These are phyloP conservation scores for Alces alces DNA, from an alignment of 2,113 vertebrate species.

Conservation along the genomic window DNA sequence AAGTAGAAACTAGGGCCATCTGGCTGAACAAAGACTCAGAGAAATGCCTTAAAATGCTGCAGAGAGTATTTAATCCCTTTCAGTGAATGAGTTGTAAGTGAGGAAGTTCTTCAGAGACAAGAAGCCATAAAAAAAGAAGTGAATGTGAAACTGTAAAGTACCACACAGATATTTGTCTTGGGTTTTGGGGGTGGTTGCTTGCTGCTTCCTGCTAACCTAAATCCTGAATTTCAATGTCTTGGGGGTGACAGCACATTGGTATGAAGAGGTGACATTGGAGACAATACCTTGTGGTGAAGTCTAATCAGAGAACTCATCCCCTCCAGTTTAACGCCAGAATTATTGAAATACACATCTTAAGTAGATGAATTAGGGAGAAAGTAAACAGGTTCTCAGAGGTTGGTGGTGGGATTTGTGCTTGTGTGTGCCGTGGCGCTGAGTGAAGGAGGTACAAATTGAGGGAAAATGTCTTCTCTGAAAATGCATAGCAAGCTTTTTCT, in stretches of 20 bases:
- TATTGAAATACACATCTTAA: not conserved
- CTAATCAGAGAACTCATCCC: not conserved
- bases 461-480: not conserved
- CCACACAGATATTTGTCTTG: not conserved
- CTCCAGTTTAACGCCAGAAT: not conserved
- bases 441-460: not conserved
- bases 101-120: constrained; percentile 10
- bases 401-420: not conserved
- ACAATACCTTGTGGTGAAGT: not conserved
- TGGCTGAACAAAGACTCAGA: not conserved
- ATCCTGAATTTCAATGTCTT: not conserved
- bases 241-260: not conserved
- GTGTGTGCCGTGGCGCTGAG: not conserved
- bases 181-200: not conserved
- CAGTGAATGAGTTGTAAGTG: not conserved
- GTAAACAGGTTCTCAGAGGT: not conserved
- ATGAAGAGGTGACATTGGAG: not conserved
- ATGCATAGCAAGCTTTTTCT: not conserved
- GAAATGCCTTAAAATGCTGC: not conserved
- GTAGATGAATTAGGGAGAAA: not conserved
- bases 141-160: not conserved
- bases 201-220: not conserved
- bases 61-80: not conserved
- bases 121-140: not conserved
- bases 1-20: not conserved